Base-by-base conservation (phyloP, 2,797 vertebrate species). In the Notolepis coatsorum region DNA sequence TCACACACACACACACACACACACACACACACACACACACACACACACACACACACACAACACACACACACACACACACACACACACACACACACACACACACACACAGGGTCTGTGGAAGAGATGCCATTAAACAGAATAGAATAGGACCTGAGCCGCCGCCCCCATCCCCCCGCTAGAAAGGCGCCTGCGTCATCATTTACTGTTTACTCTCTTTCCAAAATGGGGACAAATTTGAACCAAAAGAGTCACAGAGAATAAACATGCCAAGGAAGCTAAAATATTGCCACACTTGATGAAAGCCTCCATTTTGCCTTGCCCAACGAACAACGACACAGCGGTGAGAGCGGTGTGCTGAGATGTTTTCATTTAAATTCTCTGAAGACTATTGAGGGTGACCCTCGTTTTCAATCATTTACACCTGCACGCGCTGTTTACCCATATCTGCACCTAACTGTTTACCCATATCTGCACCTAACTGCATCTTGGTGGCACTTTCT, bases 201-300 rank as follows among this genome's bases (percentile, higher is more conserved):
- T 75, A 72, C 17, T 78, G 69, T 86, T 87, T 86, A 79, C 63
- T 75, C 67, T 76, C 46, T 66, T 54, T 46, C 47, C 54, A 71
- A 75, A 85, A 87, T 78, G 68, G 84, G 84, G 71, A 86, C 72
- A 86, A 83, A 86, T 62, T 61, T 73, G 65, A 81, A 65, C 52
- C 68, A 71, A 82, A 77, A 78, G 57, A 68, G 53, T 70, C 33
- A 7, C 46, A 1, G 25, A 37, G 68, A 61, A 75, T 57, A 65
- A 57, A 56, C 46, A 13, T 4, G 6, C 53, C 20, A 17, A 55
- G 46, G 46, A 77, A 73, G 30, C 33, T 7, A 20, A 58, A 47
- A 35, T 3, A 2, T 38, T 68, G 67, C 72, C 61, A 72, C 41
- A 51, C 38, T 47, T 57, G 60, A 77, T 65, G 57, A 74, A 75